Percentiles rank a stretch among this genome's conserved stretches.
Conservation (phyloP, 2,888 invertebrate species). For the Drosophila ochracea region DNA sequence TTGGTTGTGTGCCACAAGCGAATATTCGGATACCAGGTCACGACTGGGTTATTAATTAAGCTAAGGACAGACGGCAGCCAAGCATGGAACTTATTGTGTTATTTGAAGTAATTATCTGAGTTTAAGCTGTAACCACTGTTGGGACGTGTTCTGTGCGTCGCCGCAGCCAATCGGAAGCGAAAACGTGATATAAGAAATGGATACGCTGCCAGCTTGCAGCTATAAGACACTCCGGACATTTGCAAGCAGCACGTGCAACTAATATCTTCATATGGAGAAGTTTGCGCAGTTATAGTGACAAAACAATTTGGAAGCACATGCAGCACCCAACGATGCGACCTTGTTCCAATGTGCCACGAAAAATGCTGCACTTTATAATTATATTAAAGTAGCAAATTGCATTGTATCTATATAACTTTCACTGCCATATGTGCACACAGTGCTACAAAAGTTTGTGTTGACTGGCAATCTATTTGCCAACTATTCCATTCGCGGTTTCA, state of each 20-base stretch:
- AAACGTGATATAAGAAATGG: slow-evolving; percentile 26
- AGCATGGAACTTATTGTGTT: slow-evolving; percentile 65
- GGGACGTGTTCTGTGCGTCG: slow-evolving; percentile 18
- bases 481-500: slow-evolving; percentile 31
- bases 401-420: slow-evolving; percentile 30
- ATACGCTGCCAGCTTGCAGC: slow-evolving; percentile 12
- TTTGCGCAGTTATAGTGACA: slow-evolving; percentile 60
- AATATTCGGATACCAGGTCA: slow-evolving; percentile 30
- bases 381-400: slow-evolving; percentile 41
- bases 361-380: slow-evolving; percentile 38
- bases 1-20: slow-evolving; percentile 9
- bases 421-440: slow-evolving; percentile 2
- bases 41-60: slow-evolving; percentile 68
- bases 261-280: slow-evolving; percentile 44
- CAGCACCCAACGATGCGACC: slow-evolving; percentile 17
- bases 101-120: slow-evolving; percentile 65
- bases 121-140: slow-evolving; percentile 44
- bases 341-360: slow-evolving; percentile 18
- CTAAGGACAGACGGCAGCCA: slow-evolving; percentile 43
- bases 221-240: slow-evolving; percentile 41
- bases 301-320: slow-evolving; percentile 64
- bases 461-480: slow-evolving; percentile 18
- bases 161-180: slow-evolving; percentile 28
- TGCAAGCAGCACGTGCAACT: slow-evolving; percentile 52
- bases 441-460: not conserved